Conservation (phyloP, 2,797 vertebrate genomes). For the Xyrichtys novacula region DNA sequence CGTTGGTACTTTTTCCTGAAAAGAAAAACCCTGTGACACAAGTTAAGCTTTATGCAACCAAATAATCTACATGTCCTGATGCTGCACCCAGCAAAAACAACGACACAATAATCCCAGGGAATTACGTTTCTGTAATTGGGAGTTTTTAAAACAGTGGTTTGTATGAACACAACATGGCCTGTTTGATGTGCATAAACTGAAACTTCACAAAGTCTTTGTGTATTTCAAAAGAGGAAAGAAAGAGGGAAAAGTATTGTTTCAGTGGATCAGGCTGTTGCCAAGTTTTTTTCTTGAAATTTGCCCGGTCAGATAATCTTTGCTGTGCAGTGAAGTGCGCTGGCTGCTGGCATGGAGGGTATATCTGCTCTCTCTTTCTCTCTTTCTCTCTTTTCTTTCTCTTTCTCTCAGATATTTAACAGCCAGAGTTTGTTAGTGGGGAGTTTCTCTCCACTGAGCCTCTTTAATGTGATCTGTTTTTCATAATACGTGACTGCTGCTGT, state of each 20-base stretch:
- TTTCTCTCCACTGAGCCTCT: constrained; percentile 49
- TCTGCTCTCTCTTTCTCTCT: constrained; percentile 27
- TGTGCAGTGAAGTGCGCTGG: constrained; percentile 30
- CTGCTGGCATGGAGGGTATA: constrained; percentile 48
- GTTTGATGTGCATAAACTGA: neutral
- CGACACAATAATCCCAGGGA: too few relatives aligned
- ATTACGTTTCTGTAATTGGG: neutral
- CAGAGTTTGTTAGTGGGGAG: constrained; percentile 68
- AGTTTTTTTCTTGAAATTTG: constrained; percentile 16
- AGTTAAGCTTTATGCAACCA: too few relatives aligned
- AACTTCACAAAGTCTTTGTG: neutral
- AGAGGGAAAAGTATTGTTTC: neutral
- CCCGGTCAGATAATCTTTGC: constrained; percentile 37
- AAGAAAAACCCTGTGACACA: too few relatives aligned
- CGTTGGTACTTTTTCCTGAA: too few relatives aligned
- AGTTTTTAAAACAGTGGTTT: neutral
- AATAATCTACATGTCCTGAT: too few relatives aligned
- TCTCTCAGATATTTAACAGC: constrained; percentile 68
- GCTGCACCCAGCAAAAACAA: too few relatives aligned
- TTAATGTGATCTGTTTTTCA: constrained; percentile 50
- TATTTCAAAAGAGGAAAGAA: neutral
- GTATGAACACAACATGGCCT: neutral
- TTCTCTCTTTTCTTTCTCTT: neutral
- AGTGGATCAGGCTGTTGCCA: constrained; percentile 5
- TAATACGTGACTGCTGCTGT: constrained; percentile 57